These are phyloP conservation scores for Solea solea DNA, from an alignment of 2,113 vertebrate species.

Conservation along the genomic window DNA sequence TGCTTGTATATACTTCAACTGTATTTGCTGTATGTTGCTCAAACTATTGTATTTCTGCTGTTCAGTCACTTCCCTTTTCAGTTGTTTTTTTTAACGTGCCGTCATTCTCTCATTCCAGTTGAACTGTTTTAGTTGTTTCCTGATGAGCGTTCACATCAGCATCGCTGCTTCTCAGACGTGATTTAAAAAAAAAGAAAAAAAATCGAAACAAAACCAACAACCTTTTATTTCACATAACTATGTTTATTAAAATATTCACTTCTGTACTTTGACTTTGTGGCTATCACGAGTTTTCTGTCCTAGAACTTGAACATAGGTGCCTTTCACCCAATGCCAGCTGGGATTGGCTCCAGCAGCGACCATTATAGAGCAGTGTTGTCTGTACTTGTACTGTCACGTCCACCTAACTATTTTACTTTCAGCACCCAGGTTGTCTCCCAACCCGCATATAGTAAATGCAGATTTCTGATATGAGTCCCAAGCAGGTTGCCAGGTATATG, in stretches of 20 bases:
- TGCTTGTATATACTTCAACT: conserved; percentile 68
- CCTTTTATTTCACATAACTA: conserved; percentile 50
- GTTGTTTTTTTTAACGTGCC: conserved; percentile 26
- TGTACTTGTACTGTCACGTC: no score
- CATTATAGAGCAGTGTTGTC: no score
- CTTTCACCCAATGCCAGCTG: no score
- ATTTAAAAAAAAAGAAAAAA: no score
- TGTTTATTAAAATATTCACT: conserved; percentile 72
- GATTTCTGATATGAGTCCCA: no score
- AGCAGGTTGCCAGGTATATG: no score
- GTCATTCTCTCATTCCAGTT: conserved; percentile 51
- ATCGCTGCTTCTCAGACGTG: conserved; percentile 12
- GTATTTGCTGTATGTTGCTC: conserved; percentile 69
- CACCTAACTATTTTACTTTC: no score
- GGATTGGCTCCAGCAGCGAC: no score
- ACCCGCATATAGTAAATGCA: no score
- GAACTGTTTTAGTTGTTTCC: conserved; percentile 38
- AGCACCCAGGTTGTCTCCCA: no score
- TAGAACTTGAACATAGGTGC: background rate
- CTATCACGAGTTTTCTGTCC: background rate
- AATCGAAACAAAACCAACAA: background rate
- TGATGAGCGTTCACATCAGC: conserved; percentile 35
- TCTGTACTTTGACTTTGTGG: conserved; percentile 36
- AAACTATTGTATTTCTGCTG: conserved; percentile 57
- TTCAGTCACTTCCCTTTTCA: conserved; percentile 28